These are phyloP conservation scores for Mallateleia sp. DNA, from an alignment of 2,888 invertebrate species.

Conservation along the genomic window DNA sequence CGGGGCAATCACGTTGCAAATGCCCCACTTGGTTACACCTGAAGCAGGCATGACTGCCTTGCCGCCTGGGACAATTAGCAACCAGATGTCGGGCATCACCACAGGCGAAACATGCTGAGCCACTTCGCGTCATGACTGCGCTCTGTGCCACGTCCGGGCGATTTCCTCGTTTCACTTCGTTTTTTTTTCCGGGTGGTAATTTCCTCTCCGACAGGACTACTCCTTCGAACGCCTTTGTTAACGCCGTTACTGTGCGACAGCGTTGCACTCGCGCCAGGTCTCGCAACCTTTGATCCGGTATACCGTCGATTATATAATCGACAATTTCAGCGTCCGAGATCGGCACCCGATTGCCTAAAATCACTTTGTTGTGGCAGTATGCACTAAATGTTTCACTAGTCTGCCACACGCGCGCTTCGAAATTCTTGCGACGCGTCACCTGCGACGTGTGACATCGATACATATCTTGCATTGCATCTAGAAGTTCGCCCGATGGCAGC, in stretches of 20 bases:
- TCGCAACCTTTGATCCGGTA: conserved; percentile 11
- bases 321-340: conserved; percentile 11
- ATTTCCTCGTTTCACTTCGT: background rate
- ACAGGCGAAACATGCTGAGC: background rate
- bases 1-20: conserved; percentile 18
- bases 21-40: conserved; percentile 13
- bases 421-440: conserved; percentile 54
- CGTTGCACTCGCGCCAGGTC: conserved; percentile 26
- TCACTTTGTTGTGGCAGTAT: conserved; percentile 5
- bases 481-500: conserved; percentile 21
- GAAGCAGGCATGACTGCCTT: conserved; percentile 11
- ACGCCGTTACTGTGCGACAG: background rate
- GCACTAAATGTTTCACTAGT: conserved; percentile 18
- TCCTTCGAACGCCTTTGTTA: background rate
- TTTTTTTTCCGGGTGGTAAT: background rate
- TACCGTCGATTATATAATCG: conserved; percentile 8
- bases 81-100: background rate
- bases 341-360: background rate
- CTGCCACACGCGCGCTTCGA: conserved; percentile 71
- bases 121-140: background rate
- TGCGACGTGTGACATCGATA: conserved; percentile 65
- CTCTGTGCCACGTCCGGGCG: background rate
- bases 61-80: background rate
- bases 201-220: background rate
- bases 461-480: conserved; percentile 42